Evolutionary conservation across 2,888 invertebrate genomes (phyloP), one percentile per base, ranked within the genome.

Genomic region (Eupsilia transversa): DNA sequence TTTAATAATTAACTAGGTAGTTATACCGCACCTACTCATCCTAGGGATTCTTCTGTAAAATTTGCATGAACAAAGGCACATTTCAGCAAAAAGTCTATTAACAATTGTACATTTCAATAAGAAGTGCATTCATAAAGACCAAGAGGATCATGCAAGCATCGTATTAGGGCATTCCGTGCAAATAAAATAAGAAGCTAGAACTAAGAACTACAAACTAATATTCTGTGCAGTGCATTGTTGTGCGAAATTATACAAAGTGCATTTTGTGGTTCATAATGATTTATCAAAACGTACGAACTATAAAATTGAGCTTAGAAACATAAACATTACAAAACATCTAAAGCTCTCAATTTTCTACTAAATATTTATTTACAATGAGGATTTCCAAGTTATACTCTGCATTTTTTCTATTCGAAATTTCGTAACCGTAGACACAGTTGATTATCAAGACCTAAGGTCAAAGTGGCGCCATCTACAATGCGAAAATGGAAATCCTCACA

Each of bases 401-500:
- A 14, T 56, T 61, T 68, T 68, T 71, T 56, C 20, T 30, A 14
- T 67, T 65, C 0, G 30, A 57, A 54, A 49, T 57, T 61, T 64
- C 6, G 65, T 46, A 80, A 66, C 38, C 83, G 60, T 38, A 74
- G 46, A 75, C 71, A 75, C 41, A 43, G 33, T 65, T 46, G 74
- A 74, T 82, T 76, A 75, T 83, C 70, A 60, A 68, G 57, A 79
- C 59, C 61, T 72, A 49, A 74, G 77, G 79, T 87, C 74, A 83
- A 80, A 84, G 49, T 85, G 63, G 76, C 78, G 79, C 63, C 35
- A 82, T 70, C 68, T 80, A 63, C 65, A 74, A 84, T 80, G 82
- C 71, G 76, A 76, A 82, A 85, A 80, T 86, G 79, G 81, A 87
- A 87, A 85, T 88, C 86, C 84, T 84, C 87, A 87, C 73, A 84